phyloP scores from a whole-genome alignment of 2,888 invertebrate genomes.

The Monoplex corrugatus region DNA sequence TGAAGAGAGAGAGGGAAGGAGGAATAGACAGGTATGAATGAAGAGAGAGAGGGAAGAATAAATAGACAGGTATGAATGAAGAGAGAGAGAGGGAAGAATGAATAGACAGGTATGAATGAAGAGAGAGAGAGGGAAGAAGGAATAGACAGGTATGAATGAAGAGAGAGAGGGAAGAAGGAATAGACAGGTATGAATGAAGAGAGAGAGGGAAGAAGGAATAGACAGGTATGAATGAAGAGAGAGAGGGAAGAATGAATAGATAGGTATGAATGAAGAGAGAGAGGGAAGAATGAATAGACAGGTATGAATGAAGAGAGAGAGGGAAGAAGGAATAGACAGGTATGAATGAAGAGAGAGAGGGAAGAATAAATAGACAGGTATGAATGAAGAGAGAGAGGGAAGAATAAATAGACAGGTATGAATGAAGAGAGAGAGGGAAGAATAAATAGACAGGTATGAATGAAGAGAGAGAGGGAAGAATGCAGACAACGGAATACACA shows the following conservation, averaged over 20 bases:
- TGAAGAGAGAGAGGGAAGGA: no score
- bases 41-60: no score
- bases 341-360: no score
- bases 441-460: neutral
- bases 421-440: neutral
- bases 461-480: neutral
- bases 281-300: neutral
- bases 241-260: neutral
- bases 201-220: neutral
- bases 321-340: neutral
- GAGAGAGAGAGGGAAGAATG: neutral
- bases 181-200: neutral
- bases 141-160: neutral
- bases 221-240: neutral
- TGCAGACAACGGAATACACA: no score
- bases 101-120: neutral
- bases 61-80: neutral
- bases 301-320: neutral
- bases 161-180: neutral
- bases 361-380: neutral
- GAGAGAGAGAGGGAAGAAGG: neutral
- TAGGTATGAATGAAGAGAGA: neutral
- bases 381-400: neutral
- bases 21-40: neutral
- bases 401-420: neutral